Base-by-base conservation (phyloP, 2,113 vertebrate genomes). In the Colaptes auratus region DNA sequence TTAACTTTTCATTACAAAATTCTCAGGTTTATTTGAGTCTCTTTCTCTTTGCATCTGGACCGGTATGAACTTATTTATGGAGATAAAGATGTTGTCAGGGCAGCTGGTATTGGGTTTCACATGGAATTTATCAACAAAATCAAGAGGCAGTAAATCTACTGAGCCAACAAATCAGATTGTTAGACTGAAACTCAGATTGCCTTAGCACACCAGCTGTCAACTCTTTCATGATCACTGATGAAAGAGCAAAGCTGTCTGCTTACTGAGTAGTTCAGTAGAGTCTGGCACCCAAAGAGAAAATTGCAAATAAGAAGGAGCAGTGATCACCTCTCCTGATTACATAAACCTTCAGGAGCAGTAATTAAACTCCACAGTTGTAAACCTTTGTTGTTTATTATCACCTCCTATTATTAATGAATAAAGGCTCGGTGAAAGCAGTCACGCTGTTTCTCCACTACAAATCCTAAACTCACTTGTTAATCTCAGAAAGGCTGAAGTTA, bases 81-180 rank as follows among this genome's bases (percentile, higher is more conserved):
- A 94, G 82, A 93, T 92, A 88, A 95, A 90, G 61, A 35, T 94
- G 77, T 84, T 93, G 75, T 90, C 36, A 93, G 93, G 89, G 76
- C 63, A 96, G 56, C 66, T 92, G 77, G 44, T 83, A 92, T 78
- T 93, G 21, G 25, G 84, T 96, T 97, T 96, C 94, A 33, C 42
- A 39, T 80, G 93, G 81, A 92, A 97, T 96, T 93, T 96, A 95
- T 96, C 90, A 94, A 86, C 75, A 86, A 97, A 96, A 93, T 93
- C 85, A 95, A 94, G 88, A 95, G 64, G 82, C 58, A 81, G 65
- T 97, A 92, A 93, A 92, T 95, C 92, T 95, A 71, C 77, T 76
- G 39, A 90, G 91, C 65, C 92, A 96, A 91, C 61, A 96, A 96
- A 83, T 95, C 86, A 82, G 63, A 73, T 70, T 94, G 76, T 90